phyloP scores from a whole-genome alignment of 1,140 invertebrate species.

The Chlorops oryzae region DNA sequence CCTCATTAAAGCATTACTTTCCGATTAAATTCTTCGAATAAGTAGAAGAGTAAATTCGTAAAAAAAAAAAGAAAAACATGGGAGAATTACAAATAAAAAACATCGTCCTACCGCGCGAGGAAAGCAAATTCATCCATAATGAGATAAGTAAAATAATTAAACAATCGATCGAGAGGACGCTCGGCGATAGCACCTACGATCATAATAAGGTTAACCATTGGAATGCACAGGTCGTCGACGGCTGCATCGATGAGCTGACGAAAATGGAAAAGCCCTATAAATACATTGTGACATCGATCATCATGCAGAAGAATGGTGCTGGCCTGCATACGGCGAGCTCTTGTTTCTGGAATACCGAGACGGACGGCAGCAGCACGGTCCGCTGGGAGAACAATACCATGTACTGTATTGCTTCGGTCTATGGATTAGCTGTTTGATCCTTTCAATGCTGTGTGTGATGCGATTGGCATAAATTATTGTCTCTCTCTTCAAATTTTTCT shows the following conservation, averaged over 20 bases:
- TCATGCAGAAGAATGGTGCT: constrained; percentile 95
- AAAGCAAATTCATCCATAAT: constrained; percentile 89
- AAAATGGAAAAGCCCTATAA: constrained; percentile 93
- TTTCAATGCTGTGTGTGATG: no score
- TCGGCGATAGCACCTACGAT: constrained; percentile 87
- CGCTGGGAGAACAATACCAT: constrained; percentile 97
- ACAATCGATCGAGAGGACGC: constrained; percentile 84
- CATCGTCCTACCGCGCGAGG: no score
- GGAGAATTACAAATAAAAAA: no score
- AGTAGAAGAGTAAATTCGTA: no score
- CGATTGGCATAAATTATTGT: no score
- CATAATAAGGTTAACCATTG: constrained; percentile 93
- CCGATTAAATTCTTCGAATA: no score
- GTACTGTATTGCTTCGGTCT: constrained; percentile 89
- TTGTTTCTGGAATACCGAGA: constrained; percentile 91
- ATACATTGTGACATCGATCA: constrained; percentile 93
- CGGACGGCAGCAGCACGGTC: constrained; percentile 90
- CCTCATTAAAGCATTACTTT: no score
- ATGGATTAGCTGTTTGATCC: constrained; percentile 63
- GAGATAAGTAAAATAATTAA: constrained; percentile 95
- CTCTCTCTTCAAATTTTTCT: no score
- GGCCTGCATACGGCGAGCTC: constrained; percentile 91
- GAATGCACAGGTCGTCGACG: constrained; percentile 88
- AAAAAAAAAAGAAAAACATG: no score
- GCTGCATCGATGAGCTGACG: constrained; percentile 78